Percentiles rank a stretch among this genome's conserved stretches.
These are phyloP conservation scores for Stenichneumon culpator DNA, from an alignment of 2,888 invertebrate genomes.

Conservation along the genomic window DNA sequence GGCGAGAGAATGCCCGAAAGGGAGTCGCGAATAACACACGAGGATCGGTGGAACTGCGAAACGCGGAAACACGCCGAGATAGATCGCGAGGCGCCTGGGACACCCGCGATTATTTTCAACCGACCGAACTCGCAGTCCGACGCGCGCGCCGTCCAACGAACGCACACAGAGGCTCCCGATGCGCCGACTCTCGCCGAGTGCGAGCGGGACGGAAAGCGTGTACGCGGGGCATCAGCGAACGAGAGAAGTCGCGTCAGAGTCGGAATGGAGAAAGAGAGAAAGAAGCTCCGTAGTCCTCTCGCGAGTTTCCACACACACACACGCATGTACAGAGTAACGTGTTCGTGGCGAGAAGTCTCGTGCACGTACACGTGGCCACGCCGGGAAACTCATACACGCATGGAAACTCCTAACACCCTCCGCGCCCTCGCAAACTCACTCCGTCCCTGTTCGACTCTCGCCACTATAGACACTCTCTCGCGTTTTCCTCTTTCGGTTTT, in stretches of 20 bases:
- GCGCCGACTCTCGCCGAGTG: neutral
- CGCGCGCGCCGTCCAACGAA: conserved; percentile 19
- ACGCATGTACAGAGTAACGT: neutral
- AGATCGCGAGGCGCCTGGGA: conserved; percentile 57
- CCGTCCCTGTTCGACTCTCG: conserved; percentile 32
- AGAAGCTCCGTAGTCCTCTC: conserved; percentile 33
- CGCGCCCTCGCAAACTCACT: conserved; percentile 60
- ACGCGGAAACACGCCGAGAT: conserved; percentile 65
- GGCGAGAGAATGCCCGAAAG: neutral
- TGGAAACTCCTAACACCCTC: conserved; percentile 38
- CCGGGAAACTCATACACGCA: conserved; percentile 56
- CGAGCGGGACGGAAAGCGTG: conserved; percentile 22
- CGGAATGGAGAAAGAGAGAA: conserved; percentile 32
- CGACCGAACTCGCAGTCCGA: conserved; percentile 61
- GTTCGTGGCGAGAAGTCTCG: conserved; percentile 22
- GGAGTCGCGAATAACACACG: conserved; percentile 22
- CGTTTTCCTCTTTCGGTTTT: conserved; percentile 56
- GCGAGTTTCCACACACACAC: conserved; percentile 6
- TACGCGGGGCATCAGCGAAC: conserved; percentile 33
- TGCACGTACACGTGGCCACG: conserved; percentile 50
- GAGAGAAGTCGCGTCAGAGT: conserved; percentile 36
- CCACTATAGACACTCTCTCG: conserved; percentile 20
- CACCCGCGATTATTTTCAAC: conserved; percentile 72
- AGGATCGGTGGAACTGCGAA: conserved; percentile 52
- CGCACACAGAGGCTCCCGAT: conserved; percentile 25